Percentiles rank a stretch among this genome's conserved stretches.
Evolutionary conservation across 2,888 invertebrate genomes (phyloP).

Genomic region (Pseudoips prasinana): DNA sequence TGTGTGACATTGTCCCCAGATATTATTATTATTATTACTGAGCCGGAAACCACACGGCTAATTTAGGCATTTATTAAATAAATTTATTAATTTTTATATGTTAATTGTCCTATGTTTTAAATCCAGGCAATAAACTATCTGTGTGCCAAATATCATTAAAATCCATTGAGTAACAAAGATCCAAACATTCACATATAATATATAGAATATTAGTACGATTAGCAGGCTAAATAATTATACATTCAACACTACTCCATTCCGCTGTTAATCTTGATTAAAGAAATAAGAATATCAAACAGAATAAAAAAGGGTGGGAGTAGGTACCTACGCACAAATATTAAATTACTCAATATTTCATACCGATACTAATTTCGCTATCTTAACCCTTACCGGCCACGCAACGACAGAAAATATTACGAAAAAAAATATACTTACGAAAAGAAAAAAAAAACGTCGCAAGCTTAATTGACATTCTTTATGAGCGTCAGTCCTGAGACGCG

Average conservation of each 20-base stretch:
- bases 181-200: no score
- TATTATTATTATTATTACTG: no score
- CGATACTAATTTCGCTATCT: conserved; percentile 81
- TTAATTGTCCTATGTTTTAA: no score
- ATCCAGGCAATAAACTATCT: no score
- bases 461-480: conserved; percentile 83
- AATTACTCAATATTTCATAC: conserved; percentile 82
- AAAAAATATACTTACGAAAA: conserved; percentile 55
- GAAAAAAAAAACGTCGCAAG: conserved; percentile 65
- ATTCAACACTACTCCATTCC: conserved; percentile 16
- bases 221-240: conserved; percentile 21
- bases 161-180: no score
- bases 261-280: conserved; percentile 48
- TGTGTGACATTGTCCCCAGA: no score
- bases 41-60: no score
- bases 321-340: conserved; percentile 66
- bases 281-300: conserved; percentile 37
- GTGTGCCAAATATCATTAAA: no score
- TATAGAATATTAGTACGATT: no score
- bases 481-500: conserved; percentile 79
- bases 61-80: no score
- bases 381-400: conserved; percentile 75
- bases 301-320: conserved; percentile 32
- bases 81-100: no score
- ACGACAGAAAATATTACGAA: conserved; percentile 74